These are phyloP conservation scores for Venustaconcha ellipsiformis DNA, from an alignment of 1,140 invertebrate species.

Conservation along the genomic window DNA sequence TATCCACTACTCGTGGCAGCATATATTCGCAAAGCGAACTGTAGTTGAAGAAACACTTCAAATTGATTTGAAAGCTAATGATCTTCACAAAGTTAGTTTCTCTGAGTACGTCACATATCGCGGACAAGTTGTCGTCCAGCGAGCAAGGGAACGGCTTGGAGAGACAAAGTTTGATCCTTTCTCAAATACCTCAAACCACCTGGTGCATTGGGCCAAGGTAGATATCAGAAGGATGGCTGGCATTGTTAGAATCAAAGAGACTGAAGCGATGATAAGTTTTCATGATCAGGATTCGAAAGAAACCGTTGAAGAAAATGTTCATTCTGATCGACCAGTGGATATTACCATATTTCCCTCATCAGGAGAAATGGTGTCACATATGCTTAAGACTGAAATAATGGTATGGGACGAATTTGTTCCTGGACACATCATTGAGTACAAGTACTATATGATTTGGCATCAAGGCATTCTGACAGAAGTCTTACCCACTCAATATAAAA, in stretches of 20 bases:
- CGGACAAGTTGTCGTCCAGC: neutral
- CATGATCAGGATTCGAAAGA: too few relatives aligned
- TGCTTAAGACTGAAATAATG: slow-evolving; percentile 1
- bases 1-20: slow-evolving; percentile 9
- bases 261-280: too few relatives aligned
- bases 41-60: slow-evolving; percentile 16
- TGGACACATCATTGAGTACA: slow-evolving; percentile 15
- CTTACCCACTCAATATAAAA: slow-evolving; percentile 6
- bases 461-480: slow-evolving; percentile 19
- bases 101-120: slow-evolving; percentile 11
- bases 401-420: slow-evolving; percentile 13
- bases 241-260: too few relatives aligned
- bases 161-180: slow-evolving; percentile 19
- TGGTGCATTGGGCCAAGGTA: slow-evolving; percentile 26
- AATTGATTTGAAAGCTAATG: slow-evolving; percentile 5
- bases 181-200: slow-evolving; percentile 18
- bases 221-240: neutral
- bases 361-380: neutral
- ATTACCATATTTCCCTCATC: too few relatives aligned
- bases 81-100: neutral
- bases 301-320: too few relatives aligned
- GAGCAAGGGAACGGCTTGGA: slow-evolving; percentile 16
- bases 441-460: slow-evolving; percentile 19
- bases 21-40: slow-evolving; percentile 11
- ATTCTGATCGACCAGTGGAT: too few relatives aligned